Conservation (phyloP, 2,113 vertebrate genomes). For the Ardeotis arabs region DNA sequence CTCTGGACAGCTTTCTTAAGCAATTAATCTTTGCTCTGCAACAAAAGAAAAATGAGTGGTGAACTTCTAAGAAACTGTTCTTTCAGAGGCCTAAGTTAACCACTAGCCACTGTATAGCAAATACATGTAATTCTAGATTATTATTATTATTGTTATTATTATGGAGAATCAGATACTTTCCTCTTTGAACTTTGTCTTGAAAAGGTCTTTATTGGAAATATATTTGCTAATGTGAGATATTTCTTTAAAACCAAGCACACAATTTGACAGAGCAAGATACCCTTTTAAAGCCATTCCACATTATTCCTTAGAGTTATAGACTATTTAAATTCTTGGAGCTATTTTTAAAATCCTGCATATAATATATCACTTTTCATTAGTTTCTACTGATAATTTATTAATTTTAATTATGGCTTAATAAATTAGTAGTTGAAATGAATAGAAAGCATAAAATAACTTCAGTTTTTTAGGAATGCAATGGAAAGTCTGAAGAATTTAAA, state of each 20-base stretch:
- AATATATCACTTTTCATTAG: not conserved
- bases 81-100: not conserved
- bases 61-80: not conserved
- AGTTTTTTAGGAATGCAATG: not conserved
- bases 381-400: not conserved
- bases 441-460: not conserved
- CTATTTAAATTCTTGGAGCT: not conserved
- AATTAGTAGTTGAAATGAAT: not conserved
- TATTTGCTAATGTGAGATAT: not conserved
- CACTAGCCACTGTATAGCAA: not conserved
- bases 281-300: not conserved
- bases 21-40: not conserved
- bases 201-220: not conserved
- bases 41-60: not conserved
- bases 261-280: not conserved
- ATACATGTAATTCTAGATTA: not conserved
- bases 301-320: not conserved
- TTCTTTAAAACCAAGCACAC: not conserved
- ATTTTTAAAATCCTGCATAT: not conserved
- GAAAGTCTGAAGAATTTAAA: not conserved
- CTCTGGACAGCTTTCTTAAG: not conserved
- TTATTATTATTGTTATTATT: not conserved
- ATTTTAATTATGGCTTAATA: slow-evolving; percentile 19
- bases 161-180: not conserved
- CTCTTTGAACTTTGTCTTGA: not conserved